Conservation (phyloP, 2,888 invertebrate genomes). For the Apotomis capreana region DNA sequence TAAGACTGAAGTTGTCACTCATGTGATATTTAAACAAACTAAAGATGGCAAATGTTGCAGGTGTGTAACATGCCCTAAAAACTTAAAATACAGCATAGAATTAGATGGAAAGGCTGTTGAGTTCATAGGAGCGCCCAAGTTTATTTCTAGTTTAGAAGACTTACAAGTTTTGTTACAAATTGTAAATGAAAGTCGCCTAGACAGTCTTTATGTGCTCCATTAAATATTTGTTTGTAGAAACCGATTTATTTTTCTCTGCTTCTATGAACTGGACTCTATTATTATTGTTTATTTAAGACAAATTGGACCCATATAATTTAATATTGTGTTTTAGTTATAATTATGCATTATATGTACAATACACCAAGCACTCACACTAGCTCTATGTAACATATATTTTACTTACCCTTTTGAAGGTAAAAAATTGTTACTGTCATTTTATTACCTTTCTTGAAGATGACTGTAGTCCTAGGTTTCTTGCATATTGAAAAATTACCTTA, state of each 20-base stretch:
- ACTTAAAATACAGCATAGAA: constrained; percentile 73
- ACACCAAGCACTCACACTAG: constrained; percentile 21
- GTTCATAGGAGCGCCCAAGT: constrained; percentile 78
- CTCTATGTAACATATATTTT: constrained; percentile 25
- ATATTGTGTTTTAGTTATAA: constrained; percentile 32
- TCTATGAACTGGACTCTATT: constrained; percentile 24
- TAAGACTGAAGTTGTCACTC: constrained; percentile 57
- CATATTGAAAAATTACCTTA: constrained; percentile 10
- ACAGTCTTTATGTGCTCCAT: constrained; percentile 73
- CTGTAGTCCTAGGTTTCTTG: constrained; percentile 24
- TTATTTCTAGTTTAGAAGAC: constrained; percentile 74
- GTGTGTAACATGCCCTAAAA: constrained; percentile 74
- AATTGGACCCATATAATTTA: constrained; percentile 23
- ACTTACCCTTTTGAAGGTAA: constrained; percentile 29
- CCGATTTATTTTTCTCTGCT: constrained; percentile 45
- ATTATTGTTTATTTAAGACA: constrained; percentile 29
- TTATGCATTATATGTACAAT: constrained; percentile 25
- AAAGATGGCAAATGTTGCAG: constrained; percentile 65
- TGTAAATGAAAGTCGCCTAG: constrained; percentile 75
- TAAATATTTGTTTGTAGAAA: constrained; percentile 50
- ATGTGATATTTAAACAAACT: constrained; percentile 73
- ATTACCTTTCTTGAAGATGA: constrained; percentile 8
- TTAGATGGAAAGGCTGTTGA: constrained; percentile 72
- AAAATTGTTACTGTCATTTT: constrained; percentile 18
- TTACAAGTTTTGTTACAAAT: constrained; percentile 78